These are phyloP conservation scores for Pyrocephalus nanus DNA, from an alignment of 2,797 vertebrate genomes.

Conservation along the genomic window DNA sequence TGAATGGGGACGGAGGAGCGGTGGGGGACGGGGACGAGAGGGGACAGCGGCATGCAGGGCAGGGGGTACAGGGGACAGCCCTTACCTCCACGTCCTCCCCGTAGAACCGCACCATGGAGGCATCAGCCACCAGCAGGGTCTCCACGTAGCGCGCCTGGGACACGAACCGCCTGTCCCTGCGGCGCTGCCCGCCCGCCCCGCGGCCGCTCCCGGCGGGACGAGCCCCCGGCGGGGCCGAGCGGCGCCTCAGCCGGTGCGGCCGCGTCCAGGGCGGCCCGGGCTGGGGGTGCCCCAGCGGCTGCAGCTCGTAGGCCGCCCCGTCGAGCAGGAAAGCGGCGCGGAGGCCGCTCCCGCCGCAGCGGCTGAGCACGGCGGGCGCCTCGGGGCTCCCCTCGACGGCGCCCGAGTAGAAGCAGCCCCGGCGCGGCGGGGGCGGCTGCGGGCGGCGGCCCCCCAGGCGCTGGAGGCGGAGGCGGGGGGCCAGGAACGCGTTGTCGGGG, in stretches of 20 bases:
- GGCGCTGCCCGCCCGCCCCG: background rate
- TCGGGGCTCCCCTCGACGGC: constrained; percentile 78
- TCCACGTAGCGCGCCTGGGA: constrained; percentile 93
- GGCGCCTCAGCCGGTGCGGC: constrained; percentile 81
- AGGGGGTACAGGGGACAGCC: background rate
- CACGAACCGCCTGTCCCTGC: constrained; percentile 80
- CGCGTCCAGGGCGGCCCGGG: constrained; percentile 59
- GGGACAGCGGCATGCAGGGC: background rate
- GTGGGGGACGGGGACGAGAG: background rate
- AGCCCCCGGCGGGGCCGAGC: background rate
- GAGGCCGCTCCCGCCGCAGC: constrained; percentile 84
- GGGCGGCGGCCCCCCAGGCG: constrained; percentile 64
- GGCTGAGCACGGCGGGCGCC: constrained; percentile 87
- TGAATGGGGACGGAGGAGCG: background rate
- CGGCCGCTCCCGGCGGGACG: background rate
- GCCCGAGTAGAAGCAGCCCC: constrained; percentile 87
- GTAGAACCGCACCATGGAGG: constrained; percentile 90
- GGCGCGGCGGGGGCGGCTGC: background rate
- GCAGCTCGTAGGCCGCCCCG: constrained; percentile 85
- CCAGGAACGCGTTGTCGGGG: constrained; percentile 87
- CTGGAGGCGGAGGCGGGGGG: constrained; percentile 80
- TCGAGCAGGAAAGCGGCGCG: constrained; percentile 86
- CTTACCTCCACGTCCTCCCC: constrained; percentile 90
- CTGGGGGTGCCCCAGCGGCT: constrained; percentile 77
- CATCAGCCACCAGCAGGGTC: constrained; percentile 90